Base-by-base conservation (phyloP, 2,113 vertebrate genomes). In the Grantiella picta region DNA sequence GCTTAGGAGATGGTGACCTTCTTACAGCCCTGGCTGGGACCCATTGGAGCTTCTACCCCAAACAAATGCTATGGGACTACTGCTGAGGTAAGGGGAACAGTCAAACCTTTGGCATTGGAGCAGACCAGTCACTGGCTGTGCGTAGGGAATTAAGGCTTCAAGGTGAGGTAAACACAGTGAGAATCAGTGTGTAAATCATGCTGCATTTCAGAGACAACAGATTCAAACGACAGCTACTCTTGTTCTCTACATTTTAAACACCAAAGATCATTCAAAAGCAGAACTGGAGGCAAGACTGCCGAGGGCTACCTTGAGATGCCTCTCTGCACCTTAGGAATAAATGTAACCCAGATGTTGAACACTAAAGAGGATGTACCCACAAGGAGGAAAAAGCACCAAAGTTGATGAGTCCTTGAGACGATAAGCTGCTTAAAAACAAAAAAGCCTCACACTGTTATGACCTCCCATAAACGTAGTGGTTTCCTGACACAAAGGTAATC, bases 61-160 rank as follows among this genome's bases (percentile, higher is more conserved):
- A 91, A 42, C 89, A 96, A 96, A 95, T 45, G 82, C 53, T 77
- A 36, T 88, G 79, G 85, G 90, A 94, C 86, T 89, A 77, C 90
- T 92, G 89, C 84, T 94, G 95, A 95, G 92, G 78, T 95, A 95
- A 93, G 82, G 76, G 75, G 91, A 86, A 93, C 85, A 70, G 90
- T 92, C 83, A 92, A 38, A 86, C 89, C 85, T 96, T 95, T 88
- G 96, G 95, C 95, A 93, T 57, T 85, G 93, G 96, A 95, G 92
- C 86, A 92, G 90, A 95, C 82, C 21, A 82, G 92, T 92, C 65
- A n/a, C 91, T 76, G 92, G 92, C 83, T 94, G 95, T 94, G 96
- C 52, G 71, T 71, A 64, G 27, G 61, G 95, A 97, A 86, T 97
- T 98, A 98, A 98, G 98, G 98, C 98, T 96, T 98, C 87, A 79